These are phyloP conservation scores for Lagorchestes hirsutus DNA, from an alignment of 2,797 vertebrate genomes.

Conservation along the genomic window DNA sequence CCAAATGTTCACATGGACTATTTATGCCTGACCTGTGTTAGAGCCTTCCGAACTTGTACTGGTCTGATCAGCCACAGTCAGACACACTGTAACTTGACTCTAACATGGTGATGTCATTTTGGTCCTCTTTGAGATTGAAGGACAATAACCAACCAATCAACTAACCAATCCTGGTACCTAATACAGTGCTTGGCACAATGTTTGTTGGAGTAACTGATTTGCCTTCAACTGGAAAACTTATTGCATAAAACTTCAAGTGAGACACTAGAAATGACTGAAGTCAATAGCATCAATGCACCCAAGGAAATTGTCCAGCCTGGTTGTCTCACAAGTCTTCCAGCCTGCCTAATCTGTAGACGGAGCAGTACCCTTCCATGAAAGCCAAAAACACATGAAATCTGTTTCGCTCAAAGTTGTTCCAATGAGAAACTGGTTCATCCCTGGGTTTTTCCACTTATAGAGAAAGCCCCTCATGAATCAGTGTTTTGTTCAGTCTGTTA, in stretches of 20 bases:
- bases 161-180: not conserved
- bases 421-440: not conserved
- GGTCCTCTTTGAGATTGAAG: no score
- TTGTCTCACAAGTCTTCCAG: not conserved
- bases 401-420: not conserved
- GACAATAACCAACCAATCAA: no score
- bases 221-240: not conserved
- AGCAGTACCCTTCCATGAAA: not conserved
- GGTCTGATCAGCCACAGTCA: no score
- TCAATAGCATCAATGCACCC: not conserved
- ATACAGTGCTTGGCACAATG: not conserved
- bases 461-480: not conserved
- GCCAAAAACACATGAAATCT: not conserved
- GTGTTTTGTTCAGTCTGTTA: not conserved
- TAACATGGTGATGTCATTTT: no score
- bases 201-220: not conserved
- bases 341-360: accelerated
- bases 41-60: no score
- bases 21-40: no score
- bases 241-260: not conserved
- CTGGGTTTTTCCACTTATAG: not conserved
- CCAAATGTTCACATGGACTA: no score
- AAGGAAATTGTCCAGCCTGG: not conserved
- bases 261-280: not conserved
- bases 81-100: no score